These are phyloP conservation scores for Philotrypesis tridentata DNA, from an alignment of 1,140 invertebrate genomes.

Conservation along the genomic window DNA sequence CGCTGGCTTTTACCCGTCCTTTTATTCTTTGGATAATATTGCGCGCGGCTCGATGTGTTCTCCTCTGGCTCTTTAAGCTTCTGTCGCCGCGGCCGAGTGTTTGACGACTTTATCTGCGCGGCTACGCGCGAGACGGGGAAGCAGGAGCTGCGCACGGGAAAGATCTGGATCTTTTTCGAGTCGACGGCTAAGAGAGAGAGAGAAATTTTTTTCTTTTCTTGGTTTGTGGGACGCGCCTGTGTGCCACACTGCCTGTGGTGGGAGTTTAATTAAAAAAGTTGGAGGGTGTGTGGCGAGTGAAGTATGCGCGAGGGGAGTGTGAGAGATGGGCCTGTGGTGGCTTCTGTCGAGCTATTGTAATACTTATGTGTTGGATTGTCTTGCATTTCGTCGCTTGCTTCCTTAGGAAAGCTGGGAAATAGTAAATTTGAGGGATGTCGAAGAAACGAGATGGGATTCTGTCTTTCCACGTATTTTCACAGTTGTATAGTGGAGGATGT, in stretches of 20 bases:
- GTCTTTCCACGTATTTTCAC: too few species aligned
- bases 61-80: neutral
- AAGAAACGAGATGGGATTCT: too few species aligned
- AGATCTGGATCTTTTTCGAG: neutral
- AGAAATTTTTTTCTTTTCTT: too few species aligned
- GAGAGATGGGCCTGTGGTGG: neutral
- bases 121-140: neutral
- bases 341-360: neutral
- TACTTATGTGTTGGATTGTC: neutral
- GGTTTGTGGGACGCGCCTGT: too few species aligned
- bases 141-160: too few species aligned
- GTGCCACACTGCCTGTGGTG: too few species aligned
- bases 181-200: neutral
- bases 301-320: neutral
- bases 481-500: too few species aligned
- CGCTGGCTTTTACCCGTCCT: neutral
- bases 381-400: too few species aligned
- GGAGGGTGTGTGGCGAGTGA: neutral
- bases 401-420: too few species aligned
- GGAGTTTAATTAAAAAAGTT: neutral
- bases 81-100: neutral
- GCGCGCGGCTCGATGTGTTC: neutral
- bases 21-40: neutral
- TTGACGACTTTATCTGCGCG: neutral
- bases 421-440: too few species aligned